A percentile compares a stretch with the other conserved stretches of the same genome.
These are phyloP conservation scores for Zaprionus kolodkinae DNA, from an alignment of 1,140 invertebrate genomes.

Conservation along the genomic window DNA sequence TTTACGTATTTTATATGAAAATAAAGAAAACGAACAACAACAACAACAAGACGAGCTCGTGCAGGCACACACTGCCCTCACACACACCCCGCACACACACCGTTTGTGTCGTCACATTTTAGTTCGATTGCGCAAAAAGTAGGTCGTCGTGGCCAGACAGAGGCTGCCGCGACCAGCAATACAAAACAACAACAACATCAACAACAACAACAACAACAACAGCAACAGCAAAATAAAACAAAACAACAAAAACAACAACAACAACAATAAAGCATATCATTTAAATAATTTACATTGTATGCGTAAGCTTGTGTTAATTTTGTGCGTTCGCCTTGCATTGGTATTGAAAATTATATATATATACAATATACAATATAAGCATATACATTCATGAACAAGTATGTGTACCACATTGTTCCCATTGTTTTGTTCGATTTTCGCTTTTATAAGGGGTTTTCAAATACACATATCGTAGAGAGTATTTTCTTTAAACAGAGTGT, in stretches of 20 bases:
- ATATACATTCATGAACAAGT: conserved; percentile 6
- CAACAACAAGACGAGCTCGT: conserved; percentile 6
- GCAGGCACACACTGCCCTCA: conserved; percentile 21
- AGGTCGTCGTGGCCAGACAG: conserved; percentile 75
- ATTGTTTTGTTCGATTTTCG: conserved; percentile 41
- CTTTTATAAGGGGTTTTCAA: conserved; percentile 1
- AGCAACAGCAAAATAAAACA: conserved; percentile 37
- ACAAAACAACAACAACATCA: conserved; percentile 28
- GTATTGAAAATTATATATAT: conserved; percentile 54
- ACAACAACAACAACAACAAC: conserved; percentile 14
- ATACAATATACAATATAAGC: not conserved
- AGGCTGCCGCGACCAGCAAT: conserved; percentile 37
- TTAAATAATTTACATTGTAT: conserved; percentile 75
- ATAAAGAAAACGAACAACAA: conserved; percentile 33
- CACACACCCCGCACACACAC: conserved; percentile 6
- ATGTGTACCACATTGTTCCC: conserved; percentile 38
- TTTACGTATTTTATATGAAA: conserved; percentile 32
- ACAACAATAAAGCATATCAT: conserved; percentile 71
- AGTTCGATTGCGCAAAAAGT: conserved; percentile 81
- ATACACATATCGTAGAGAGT: not conserved
- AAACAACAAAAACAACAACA: conserved; percentile 46
- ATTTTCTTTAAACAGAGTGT: not conserved
- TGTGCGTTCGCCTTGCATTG: conserved; percentile 56
- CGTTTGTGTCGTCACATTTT: conserved; percentile 59
- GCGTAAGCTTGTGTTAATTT: conserved; percentile 51